phyloP scores from a whole-genome alignment of 2,888 invertebrate species.

The Leptura quadrifasciata region DNA sequence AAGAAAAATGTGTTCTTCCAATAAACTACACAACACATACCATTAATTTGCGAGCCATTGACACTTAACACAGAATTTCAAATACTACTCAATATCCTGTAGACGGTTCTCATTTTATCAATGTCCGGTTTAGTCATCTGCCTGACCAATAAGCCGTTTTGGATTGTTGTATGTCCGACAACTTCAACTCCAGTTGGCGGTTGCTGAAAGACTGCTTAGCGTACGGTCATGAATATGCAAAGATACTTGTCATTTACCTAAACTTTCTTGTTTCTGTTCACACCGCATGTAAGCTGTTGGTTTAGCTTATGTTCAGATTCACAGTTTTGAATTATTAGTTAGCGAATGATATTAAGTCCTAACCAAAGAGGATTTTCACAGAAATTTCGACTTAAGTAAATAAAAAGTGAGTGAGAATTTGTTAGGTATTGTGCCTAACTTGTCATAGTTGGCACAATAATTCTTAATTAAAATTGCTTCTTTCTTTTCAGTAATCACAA shows the following conservation, averaged over 20 bases:
- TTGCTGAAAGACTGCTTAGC: neutral
- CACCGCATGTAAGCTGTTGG: neutral
- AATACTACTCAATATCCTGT: neutral
- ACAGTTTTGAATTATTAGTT: conserved; percentile 4
- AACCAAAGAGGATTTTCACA: neutral
- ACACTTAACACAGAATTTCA: neutral
- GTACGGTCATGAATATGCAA: conserved; percentile 30
- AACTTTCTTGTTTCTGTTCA: conserved; percentile 17
- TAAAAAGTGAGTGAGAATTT: no score
- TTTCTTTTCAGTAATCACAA: no score
- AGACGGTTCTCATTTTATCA: neutral
- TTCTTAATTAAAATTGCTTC: no score
- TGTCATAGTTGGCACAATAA: no score
- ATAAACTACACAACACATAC: neutral
- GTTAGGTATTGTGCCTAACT: no score
- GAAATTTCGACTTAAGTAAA: no score
- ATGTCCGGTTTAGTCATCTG: neutral
- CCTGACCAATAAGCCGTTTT: neutral
- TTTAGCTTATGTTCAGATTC: conserved; percentile 6
- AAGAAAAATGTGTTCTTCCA: no score
- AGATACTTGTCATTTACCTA: conserved; percentile 13
- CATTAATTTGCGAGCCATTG: neutral
- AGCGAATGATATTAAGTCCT: neutral
- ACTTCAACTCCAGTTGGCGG: conserved; percentile 2
- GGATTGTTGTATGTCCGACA: neutral